Base-by-base conservation (phyloP, 2,888 invertebrate species). In the Zaprionus obscuricornis region DNA sequence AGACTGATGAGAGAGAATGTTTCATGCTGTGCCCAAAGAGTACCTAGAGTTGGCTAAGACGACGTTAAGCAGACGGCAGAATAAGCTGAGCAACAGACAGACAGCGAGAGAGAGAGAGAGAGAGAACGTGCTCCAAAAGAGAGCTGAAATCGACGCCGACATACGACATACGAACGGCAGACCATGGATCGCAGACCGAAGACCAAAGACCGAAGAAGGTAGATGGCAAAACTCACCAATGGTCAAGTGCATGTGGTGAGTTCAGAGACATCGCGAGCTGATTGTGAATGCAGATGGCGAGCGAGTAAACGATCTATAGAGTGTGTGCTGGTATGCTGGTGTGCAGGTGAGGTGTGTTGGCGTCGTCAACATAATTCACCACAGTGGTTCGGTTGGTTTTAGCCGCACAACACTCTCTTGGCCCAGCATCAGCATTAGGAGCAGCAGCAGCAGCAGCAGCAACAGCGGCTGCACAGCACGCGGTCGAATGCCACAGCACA, bases 201-300 rank as follows among this genome's bases (percentile, higher is more conserved):
- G n/a, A n/a, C n/a, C n/a, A n/a, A n/a, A n/a, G n/a, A n/a, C n/a
- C n/a, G n/a, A n/a, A n/a, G n/a, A n/a, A n/a, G n/a, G n/a, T n/a
- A n/a, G n/a, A n/a, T n/a, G n/a, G n/a, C n/a, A n/a, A n/a, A n/a
- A 63, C 85, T 84, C 77, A 85, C 66, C 83, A 63, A 60, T 82
- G 85, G 77, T 75, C 73, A 71, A 72, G 74, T 76, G 73, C 73
- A 73, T 64, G 60, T 60, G 67, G 67, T 67, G 73, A 68, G 43
- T 43, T 57, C 33, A 52, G 42, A 18, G 2, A 18, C 47, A 31
- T 16, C 18, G 5, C 24, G 26, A 26, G 10, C 37, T 24, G 26
- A 45, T 42, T 20, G 42, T 20, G n/a, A 42, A 42, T 27, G 70
- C 46, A 36, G 55, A 51, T 1, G 20, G 22, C 22, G 7, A 7